A percentile compares a stretch with the other conserved stretches of the same genome.
Evolutionary conservation across 1,140 invertebrate genomes (phyloP).

Genomic region (Monochamus saltuarius): DNA sequence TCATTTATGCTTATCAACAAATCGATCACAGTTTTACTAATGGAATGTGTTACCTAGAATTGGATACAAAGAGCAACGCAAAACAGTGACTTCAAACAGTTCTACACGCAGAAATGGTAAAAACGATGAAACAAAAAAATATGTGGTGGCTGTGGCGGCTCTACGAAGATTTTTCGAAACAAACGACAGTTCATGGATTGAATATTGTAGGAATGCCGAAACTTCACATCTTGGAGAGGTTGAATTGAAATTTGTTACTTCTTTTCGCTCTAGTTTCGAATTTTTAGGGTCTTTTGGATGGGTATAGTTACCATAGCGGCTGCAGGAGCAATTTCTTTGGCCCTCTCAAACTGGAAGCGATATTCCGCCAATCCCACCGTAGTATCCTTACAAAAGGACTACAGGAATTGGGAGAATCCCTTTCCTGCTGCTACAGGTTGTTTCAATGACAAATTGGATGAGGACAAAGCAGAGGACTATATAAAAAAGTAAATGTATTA

Average conservation of each 20-base stretch:
- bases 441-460: slow-evolving; percentile 51
- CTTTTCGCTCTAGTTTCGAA: too few species aligned
- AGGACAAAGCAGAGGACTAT: slow-evolving; percentile 36
- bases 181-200: slow-evolving; percentile 48
- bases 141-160: slow-evolving; percentile 2
- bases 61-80: too few species aligned
- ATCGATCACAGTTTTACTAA: too few species aligned
- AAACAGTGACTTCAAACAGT: too few species aligned
- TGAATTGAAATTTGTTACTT: too few species aligned
- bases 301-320: slow-evolving; percentile 48
- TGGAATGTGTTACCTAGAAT: too few species aligned
- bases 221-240: slow-evolving; percentile 42
- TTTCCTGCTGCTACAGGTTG: slow-evolving; percentile 59
- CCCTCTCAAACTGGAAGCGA: slow-evolving; percentile 54
- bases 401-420: slow-evolving; percentile 59
- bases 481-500: slow-evolving; percentile 36
- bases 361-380: slow-evolving; percentile 62
- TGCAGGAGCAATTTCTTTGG: slow-evolving; percentile 49
- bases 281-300: slow-evolving; percentile 56
- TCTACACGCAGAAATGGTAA: background rate
- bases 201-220: slow-evolving; percentile 36
- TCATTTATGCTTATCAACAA: too few species aligned
- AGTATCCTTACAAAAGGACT: slow-evolving; percentile 62
- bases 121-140: background rate
- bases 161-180: slow-evolving; percentile 30